Evolutionary conservation across 2,797 vertebrate genomes (phyloP), one percentile per base, ranked within the genome.

Genomic region (Calcarius lapponicus): DNA sequence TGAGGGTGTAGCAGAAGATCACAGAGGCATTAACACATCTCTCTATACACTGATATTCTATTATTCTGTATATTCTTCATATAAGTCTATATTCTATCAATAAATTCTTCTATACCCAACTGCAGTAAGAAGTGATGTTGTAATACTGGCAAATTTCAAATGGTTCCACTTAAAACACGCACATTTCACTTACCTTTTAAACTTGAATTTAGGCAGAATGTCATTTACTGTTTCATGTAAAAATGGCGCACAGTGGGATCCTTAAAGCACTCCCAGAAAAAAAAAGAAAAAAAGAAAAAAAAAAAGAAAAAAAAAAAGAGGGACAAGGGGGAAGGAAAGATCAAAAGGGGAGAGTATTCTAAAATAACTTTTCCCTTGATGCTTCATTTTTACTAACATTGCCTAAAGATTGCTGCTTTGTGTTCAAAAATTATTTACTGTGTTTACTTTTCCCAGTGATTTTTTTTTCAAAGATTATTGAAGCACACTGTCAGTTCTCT

Each of bases 301-400:
- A n/a, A 28, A 12, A 18, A 18, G 6, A 18, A 13, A 5, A 43
- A 3, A 9, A 1, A 5, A 1, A 1, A 6, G 8, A 11, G 1
- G 2, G 13, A 1, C 1, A 4, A 6, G 6, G 2, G 3, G 5
- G 0, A 69, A 36, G 13, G 22, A 17, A 74, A 69, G 28, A 36
- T 12, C 12, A 32, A 56, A 16, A n/a, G 8, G 3, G 14, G 5
- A 32, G 48, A 40, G 1, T 13, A 25, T 73, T 57, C 9, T 73
- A 36, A 74, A 43, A 32, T 31, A 67, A 34, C 24, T 48, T 84
- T 51, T 76, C n/a, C 13, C 38, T 64, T 38, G 34, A 15, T 42
- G 11, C 31, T 16, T 92, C 7, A 6, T 43, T 92, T 93, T 60
- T 58, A 50, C 17, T 48, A 70, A 28, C 2, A 16, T 38, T 73